Percentiles rank a stretch among this genome's conserved stretches.
Evolutionary conservation across 2,888 invertebrate species (phyloP).

Genomic region (Arctia plantaginis): DNA sequence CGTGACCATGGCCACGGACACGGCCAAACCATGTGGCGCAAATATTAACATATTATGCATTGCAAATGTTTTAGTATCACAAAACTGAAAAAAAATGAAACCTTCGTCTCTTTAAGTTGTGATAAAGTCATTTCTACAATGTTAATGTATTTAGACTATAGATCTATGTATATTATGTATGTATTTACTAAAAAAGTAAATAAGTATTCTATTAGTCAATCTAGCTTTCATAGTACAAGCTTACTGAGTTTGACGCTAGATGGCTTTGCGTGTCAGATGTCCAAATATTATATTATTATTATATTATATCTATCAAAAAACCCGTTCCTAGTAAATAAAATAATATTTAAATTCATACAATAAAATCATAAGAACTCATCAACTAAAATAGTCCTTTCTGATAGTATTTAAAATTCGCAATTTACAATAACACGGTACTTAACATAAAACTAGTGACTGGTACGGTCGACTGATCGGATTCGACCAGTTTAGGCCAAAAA

Average conservation of each 20-base stretch:
- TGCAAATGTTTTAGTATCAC: not conserved
- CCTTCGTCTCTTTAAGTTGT: not conserved
- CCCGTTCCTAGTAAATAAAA: not conserved
- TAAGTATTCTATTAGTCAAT: no score
- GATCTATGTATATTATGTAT: no score
- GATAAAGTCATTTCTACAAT: not conserved
- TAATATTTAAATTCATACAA: not conserved
- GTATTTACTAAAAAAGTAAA: no score
- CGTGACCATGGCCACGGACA: not conserved
- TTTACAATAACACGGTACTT: not conserved
- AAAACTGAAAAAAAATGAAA: not conserved
- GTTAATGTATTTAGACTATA: not conserved
- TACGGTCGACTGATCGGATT: no score
- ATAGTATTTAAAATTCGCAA: not conserved
- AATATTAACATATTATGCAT: slow-evolving; percentile 3
- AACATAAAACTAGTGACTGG: no score
- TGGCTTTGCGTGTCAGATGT: no score
- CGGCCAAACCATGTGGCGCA: slow-evolving; percentile 16
- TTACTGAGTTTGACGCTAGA: no score
- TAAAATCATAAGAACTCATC: not conserved
- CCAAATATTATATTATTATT: no score
- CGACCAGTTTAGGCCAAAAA: no score
- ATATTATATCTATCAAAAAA: not conserved
- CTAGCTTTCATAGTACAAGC: no score
- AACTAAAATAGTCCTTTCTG: not conserved